Evolutionary conservation across 2,888 invertebrate genomes (phyloP).

Genomic region (Cantharis nigra): DNA sequence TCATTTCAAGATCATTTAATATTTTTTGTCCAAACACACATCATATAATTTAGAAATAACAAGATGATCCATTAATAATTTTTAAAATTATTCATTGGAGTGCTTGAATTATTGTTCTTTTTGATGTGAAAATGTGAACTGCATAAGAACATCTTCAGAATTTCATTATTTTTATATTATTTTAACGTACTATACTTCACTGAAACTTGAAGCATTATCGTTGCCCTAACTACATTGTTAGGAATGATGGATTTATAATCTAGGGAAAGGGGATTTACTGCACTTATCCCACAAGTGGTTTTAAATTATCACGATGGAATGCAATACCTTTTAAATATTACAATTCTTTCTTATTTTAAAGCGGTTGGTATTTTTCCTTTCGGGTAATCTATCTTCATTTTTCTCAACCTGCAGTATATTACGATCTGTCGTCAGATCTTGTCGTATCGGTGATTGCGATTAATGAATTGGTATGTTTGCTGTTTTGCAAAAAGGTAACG

Average conservation of each 20-base stretch:
- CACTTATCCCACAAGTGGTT: background rate
- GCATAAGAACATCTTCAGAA: background rate
- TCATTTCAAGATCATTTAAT: slow-evolving; percentile 1
- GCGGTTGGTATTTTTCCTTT: background rate
- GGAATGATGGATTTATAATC: background rate
- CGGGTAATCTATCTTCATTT: background rate
- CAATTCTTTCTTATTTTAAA: background rate
- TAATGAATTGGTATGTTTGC: too few species aligned
- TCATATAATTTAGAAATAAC: background rate
- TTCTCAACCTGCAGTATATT: background rate
- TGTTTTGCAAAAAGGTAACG: too few species aligned
- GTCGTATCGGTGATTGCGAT: too few species aligned
- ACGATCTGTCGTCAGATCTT: background rate
- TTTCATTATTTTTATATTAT: background rate
- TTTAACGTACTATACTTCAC: background rate
- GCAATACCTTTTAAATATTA: background rate
- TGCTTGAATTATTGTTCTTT: background rate
- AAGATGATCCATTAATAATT: background rate
- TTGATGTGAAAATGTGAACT: background rate
- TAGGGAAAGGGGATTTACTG: background rate
- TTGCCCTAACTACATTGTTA: background rate
- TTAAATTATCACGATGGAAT: background rate
- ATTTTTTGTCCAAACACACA: background rate
- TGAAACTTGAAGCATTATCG: background rate
- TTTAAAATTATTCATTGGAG: background rate